phyloP scores from a whole-genome alignment of 2,797 vertebrate genomes.

The Botia almorhae region DNA sequence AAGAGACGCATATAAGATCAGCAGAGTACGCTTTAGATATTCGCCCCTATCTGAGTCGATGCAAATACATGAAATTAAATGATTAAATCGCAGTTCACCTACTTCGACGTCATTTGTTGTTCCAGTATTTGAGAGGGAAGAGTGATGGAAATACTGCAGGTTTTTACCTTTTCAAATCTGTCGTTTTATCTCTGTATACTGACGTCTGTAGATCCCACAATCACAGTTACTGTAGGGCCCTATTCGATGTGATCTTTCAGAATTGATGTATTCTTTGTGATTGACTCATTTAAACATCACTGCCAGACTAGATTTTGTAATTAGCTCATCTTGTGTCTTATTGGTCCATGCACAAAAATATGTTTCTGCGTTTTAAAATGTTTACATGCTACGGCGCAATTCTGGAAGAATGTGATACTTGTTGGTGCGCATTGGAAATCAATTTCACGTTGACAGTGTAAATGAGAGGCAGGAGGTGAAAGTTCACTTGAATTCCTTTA shows the following conservation, averaged over 20 bases:
- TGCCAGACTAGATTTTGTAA: neutral
- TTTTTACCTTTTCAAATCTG: neutral
- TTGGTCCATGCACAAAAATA: too few relatives aligned
- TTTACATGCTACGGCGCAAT: neutral
- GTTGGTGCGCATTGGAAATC: slow-evolving; percentile 22
- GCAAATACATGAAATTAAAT: neutral
- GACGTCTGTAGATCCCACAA: neutral
- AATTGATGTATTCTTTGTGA: neutral
- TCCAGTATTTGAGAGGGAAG: neutral
- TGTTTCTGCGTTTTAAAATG: neutral
- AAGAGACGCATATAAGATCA: slow-evolving; percentile 5
- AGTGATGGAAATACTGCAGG: neutral
- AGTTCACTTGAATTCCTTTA: slow-evolving; percentile 53
- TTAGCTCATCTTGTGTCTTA: neutral
- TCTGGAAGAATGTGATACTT: slow-evolving; percentile 14
- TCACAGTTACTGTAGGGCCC: neutral
- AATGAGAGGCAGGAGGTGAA: slow-evolving; percentile 47
- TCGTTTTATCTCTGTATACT: neutral
- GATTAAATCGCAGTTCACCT: neutral
- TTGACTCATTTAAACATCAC: neutral
- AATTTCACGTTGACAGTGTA: slow-evolving; percentile 23
- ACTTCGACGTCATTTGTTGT: neutral
- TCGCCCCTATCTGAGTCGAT: neutral
- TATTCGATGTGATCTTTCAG: slow-evolving; percentile 3
- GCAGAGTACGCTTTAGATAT: neutral